Evolutionary conservation across 2,888 invertebrate genomes (phyloP).

Genomic region (Poecilus cupreus): DNA sequence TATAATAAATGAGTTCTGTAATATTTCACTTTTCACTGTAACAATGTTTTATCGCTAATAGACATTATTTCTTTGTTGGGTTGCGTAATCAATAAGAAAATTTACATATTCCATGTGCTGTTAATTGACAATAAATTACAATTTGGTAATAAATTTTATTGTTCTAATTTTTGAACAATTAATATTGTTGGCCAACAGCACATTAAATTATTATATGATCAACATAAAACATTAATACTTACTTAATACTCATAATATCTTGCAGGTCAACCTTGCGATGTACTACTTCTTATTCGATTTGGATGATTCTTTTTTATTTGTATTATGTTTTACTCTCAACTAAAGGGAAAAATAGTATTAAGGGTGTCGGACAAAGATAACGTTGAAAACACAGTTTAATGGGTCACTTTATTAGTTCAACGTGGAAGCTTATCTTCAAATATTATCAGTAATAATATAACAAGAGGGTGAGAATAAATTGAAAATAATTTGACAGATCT

Average conservation of each 20-base stretch:
- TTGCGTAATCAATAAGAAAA: background rate
- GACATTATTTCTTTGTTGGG: background rate
- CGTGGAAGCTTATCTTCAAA: no score
- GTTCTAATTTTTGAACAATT: background rate
- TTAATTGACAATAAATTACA: conserved; percentile 9
- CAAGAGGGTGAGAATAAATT: no score
- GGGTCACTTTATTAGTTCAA: no score
- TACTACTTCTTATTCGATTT: background rate
- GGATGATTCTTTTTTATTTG: no score
- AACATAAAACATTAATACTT: background rate
- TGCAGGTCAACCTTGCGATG: no score
- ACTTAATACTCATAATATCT: background rate
- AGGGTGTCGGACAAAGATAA: no score
- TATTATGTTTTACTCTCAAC: no score
- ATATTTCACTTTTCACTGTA: conserved; percentile 23
- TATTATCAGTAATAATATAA: no score
- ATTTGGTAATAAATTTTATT: conserved; percentile 16
- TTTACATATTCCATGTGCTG: conserved; percentile 20
- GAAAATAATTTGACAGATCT: no score
- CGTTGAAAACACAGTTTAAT: no score
- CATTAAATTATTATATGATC: background rate
- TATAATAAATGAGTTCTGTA: no score
- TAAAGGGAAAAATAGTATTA: no score
- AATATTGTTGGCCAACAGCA: background rate
- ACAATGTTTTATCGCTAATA: conserved; percentile 30